phyloP scores from a whole-genome alignment of 2,888 invertebrate species.

The Microplitis manilae region DNA sequence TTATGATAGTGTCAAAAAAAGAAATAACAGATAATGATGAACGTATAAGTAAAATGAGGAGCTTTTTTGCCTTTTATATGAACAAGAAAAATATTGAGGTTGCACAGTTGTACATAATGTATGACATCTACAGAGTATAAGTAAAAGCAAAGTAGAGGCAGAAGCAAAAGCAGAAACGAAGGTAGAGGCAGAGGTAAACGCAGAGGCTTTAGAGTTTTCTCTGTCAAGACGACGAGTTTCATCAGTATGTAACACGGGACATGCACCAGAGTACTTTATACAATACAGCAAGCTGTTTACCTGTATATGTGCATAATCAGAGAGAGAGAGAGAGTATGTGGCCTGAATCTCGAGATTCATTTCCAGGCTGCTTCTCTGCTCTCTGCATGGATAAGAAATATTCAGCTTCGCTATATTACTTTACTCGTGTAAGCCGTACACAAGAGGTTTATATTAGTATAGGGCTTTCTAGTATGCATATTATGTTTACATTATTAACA shows the following conservation, averaged over 20 bases:
- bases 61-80: neutral
- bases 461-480: too few species aligned
- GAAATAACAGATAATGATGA: neutral
- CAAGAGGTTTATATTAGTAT: too few species aligned
- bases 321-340: neutral
- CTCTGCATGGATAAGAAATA: neutral
- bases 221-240: neutral
- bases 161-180: too few species aligned
- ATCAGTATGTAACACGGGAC: neutral
- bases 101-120: neutral
- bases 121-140: neutral
- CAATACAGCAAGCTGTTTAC: neutral
- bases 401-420: neutral
- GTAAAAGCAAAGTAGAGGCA: too few species aligned
- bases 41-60: neutral
- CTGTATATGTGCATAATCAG: neutral
- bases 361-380: neutral
- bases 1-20: neutral
- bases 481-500: too few species aligned
- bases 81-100: neutral
- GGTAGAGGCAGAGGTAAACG: too few species aligned
- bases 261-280: neutral
- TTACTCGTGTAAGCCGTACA: neutral
- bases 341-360: neutral
- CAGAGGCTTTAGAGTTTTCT: neutral